Evolutionary conservation across 2,888 invertebrate genomes (phyloP).

Genomic region (Ommatoiulus sabulosus): DNA sequence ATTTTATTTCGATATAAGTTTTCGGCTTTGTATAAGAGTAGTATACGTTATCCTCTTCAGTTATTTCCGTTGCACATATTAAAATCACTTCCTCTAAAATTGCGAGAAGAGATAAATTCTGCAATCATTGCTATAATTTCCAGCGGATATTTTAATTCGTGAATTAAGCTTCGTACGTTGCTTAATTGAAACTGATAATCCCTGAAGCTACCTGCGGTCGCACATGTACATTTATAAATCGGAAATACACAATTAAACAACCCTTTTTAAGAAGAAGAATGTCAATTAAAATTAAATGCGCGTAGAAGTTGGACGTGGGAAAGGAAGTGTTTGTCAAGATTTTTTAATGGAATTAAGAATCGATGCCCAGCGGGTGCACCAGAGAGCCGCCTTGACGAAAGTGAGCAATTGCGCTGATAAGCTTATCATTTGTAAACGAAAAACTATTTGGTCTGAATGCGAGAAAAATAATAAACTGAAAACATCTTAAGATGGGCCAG

Average conservation of each 20-base stretch:
- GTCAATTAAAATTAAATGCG: neutral
- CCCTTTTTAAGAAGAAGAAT: neutral
- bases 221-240: no score
- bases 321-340: constrained; percentile 12
- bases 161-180: neutral
- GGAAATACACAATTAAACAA: constrained; percentile 2
- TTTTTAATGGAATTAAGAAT: neutral
- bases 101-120: neutral
- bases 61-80: no score
- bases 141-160: neutral
- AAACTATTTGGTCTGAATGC: neutral
- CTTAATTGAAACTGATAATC: neutral
- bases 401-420: no score
- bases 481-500: no score
- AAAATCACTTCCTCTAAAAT: no score
- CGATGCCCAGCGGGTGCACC: no score
- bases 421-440: no score
- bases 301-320: neutral
- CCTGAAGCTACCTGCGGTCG: neutral
- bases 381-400: no score
- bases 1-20: no score
- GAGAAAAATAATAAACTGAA: no score
- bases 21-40: no score
- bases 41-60: no score
- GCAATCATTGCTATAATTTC: neutral